phyloP scores from a whole-genome alignment of 2,797 vertebrate genomes.

The Rhabdomys pumilio region DNA sequence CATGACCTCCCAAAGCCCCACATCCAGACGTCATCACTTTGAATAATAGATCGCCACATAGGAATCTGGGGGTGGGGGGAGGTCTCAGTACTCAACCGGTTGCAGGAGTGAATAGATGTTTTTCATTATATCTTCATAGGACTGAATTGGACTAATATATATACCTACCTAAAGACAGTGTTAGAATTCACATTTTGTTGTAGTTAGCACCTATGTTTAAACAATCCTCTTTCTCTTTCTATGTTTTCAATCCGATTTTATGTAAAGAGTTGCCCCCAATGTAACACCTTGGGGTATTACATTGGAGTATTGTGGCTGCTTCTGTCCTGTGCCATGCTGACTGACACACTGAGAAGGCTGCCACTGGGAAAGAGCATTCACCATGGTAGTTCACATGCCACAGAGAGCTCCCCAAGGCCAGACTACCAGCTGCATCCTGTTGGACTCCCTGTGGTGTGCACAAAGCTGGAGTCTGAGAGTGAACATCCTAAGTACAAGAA shows the following conservation, averaged over 20 bases:
- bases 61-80: neutral
- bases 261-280: constrained; percentile 1
- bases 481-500: neutral
- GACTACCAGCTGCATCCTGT: accelerated
- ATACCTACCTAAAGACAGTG: neutral
- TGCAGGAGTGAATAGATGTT: neutral
- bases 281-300: too few relatives aligned
- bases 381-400: neutral
- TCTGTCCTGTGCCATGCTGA: neutral
- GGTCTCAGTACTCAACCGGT: neutral
- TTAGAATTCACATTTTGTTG: constrained; percentile 11
- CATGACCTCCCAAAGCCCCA: neutral
- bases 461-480: neutral
- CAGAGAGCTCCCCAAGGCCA: neutral
- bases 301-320: neutral
- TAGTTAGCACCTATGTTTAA: constrained; percentile 9
- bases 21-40: neutral
- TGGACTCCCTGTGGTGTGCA: neutral
- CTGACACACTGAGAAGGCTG: neutral
- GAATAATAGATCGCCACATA: too few relatives aligned
- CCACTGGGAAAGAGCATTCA: neutral
- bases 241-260: neutral
- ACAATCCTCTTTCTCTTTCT: neutral
- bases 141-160: neutral
- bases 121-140: neutral